phyloP scores from a whole-genome alignment of 2,888 invertebrate genomes.

The Leptopterna dolabrata region DNA sequence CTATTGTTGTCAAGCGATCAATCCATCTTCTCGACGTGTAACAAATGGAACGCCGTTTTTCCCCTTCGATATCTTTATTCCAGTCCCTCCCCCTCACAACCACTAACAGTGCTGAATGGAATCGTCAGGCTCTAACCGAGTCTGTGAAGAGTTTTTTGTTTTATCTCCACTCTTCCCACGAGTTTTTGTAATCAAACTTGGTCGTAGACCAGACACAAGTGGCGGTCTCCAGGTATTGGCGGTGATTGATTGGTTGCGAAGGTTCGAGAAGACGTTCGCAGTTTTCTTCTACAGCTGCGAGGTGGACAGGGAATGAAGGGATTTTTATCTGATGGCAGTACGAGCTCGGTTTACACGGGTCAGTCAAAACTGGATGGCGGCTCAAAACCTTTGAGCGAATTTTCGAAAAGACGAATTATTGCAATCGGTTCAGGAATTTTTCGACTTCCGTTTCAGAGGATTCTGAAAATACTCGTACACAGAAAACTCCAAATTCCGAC shows the following conservation, averaged over 20 bases:
- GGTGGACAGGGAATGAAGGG: no score
- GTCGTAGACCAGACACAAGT: background rate
- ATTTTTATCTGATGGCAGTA: no score
- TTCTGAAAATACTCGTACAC: no score
- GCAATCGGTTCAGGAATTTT: no score
- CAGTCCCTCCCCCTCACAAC: background rate
- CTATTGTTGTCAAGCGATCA: slow-evolving; percentile 3
- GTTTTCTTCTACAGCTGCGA: no score
- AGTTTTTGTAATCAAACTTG: background rate
- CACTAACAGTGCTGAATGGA: background rate
- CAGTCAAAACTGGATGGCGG: no score
- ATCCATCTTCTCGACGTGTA: slow-evolving; percentile 3
- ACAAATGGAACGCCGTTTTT: background rate
- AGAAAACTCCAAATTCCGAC: no score
- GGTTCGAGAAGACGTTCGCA: background rate
- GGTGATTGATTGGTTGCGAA: background rate
- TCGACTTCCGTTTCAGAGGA: no score
- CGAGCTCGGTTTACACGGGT: no score
- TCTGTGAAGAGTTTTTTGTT: background rate
- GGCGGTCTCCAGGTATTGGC: background rate
- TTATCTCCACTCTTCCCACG: background rate
- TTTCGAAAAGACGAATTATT: no score
- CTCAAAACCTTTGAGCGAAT: no score
- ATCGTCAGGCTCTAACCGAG: background rate
- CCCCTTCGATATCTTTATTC: background rate